Evolutionary conservation across 1,140 invertebrate species (phyloP).

Genomic region (Nephotettix cincticeps): DNA sequence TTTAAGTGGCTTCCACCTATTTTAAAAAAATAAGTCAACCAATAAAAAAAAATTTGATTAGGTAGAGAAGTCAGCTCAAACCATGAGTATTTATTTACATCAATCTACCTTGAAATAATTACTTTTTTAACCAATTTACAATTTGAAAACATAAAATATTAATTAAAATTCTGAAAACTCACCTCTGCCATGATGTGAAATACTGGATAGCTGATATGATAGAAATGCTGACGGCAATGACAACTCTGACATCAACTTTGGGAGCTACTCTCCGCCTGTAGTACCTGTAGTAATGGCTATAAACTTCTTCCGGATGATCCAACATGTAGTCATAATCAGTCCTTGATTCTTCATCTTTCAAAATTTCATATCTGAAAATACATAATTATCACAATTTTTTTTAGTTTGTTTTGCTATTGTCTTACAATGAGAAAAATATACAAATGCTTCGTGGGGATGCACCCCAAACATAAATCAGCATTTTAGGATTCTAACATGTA

Average conservation of each 20-base stretch:
- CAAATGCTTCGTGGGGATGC: neutral
- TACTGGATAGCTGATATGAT: constrained; percentile 85
- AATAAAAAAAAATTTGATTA: too few species aligned
- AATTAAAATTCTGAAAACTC: too few species aligned
- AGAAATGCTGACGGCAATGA: constrained; percentile 78
- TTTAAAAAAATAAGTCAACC: too few species aligned
- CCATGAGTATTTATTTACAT: too few species aligned
- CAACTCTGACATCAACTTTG: constrained; percentile 86
- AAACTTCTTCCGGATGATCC: constrained; percentile 89
- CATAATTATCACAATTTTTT: neutral
- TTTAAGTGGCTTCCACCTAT: too few species aligned
- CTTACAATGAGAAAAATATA: neutral
- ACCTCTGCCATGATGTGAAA: constrained; percentile 70
- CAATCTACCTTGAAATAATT: too few species aligned
- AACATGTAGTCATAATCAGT: constrained; percentile 93
- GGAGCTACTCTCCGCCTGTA: constrained; percentile 81
- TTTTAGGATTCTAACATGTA: neutral
- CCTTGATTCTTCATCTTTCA: constrained; percentile 85
- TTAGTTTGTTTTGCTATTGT: neutral
- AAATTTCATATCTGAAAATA: constrained; percentile 66
- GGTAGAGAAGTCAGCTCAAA: too few species aligned
- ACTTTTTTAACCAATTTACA: too few species aligned
- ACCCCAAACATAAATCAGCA: neutral
- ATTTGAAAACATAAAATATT: too few species aligned
- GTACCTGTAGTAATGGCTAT: constrained; percentile 88